These are phyloP conservation scores for Drosophila eugracilis DNA, from an alignment of 1,140 invertebrate genomes.

Conservation along the genomic window DNA sequence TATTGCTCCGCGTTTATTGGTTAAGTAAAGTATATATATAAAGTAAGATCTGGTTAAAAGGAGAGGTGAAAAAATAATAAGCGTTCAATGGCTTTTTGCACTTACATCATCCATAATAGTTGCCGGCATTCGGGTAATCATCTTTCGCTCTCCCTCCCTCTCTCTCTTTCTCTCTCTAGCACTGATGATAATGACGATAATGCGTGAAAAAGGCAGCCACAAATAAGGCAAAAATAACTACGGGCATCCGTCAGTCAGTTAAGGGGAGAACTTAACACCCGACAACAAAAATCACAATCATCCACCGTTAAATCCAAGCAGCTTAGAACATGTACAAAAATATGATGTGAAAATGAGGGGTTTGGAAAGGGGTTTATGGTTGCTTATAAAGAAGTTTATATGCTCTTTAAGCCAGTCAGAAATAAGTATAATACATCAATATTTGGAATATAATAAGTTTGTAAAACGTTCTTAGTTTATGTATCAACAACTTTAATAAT, in stretches of 20 bases:
- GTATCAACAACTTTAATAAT: background rate
- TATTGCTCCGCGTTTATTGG: conserved; percentile 44
- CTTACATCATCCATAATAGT: conserved; percentile 65
- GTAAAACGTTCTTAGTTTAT: background rate
- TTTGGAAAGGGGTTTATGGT: background rate
- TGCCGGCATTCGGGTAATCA: conserved; percentile 39
- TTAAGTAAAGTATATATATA: conserved; percentile 22
- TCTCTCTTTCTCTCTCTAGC: too few species aligned
- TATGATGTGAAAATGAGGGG: conserved; percentile 10
- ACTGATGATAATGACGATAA: conserved; percentile 47
- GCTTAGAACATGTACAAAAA: conserved; percentile 30
- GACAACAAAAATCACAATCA: conserved; percentile 37
- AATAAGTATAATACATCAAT: background rate
- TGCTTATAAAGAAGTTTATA: background rate
- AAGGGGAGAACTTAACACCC: conserved; percentile 13
- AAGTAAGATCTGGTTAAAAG: conserved; percentile 9
- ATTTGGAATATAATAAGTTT: background rate
- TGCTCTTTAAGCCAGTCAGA: background rate
- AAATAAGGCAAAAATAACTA: conserved; percentile 17
- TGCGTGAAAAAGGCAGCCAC: conserved; percentile 55
- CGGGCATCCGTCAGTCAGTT: conserved; percentile 11
- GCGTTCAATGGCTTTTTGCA: conserved; percentile 63
- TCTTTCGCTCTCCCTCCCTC: too few species aligned
- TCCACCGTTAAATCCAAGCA: conserved; percentile 58
- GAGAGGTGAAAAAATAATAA: conserved; percentile 32